Conservation (phyloP, 2,797 vertebrate genomes). For the Poeciliopsis paucimaculata region DNA sequence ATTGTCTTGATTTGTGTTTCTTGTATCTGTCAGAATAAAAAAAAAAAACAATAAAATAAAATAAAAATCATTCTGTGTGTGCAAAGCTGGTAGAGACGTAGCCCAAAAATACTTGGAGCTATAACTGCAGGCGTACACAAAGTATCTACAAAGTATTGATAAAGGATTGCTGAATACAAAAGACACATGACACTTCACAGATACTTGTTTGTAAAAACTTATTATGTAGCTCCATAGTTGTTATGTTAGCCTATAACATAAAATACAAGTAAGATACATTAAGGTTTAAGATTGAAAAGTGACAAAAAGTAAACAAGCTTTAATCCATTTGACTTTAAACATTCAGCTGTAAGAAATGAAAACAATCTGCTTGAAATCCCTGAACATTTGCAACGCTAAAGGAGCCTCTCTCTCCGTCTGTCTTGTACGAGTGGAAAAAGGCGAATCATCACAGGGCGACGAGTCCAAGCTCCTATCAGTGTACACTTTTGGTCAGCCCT, state of each 20-base stretch:
- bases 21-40: too few species aligned
- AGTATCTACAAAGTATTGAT: neutral
- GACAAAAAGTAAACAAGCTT: slow-evolving; percentile 8
- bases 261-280: neutral
- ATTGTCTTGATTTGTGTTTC: too few species aligned
- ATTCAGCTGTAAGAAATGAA: slow-evolving; percentile 45
- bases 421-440: slow-evolving; percentile 35
- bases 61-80: neutral
- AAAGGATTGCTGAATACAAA: neutral
- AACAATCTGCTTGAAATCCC: slow-evolving; percentile 10
- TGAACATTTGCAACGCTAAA: slow-evolving; percentile 29
- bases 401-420: neutral
- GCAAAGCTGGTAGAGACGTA: neutral
- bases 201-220: neutral
- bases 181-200: neutral
- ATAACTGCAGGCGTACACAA: neutral
- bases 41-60: neutral
- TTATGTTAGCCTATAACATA: neutral
- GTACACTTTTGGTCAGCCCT: slow-evolving; percentile 74
- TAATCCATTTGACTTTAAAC: slow-evolving; percentile 50
- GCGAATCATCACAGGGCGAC: slow-evolving; percentile 51
- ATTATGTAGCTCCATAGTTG: neutral
- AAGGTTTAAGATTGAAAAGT: neutral
- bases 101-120: neutral
- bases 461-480: slow-evolving; percentile 67